Conservation (phyloP, 2,888 invertebrate genomes). For the Carterocephalus palaemon region DNA sequence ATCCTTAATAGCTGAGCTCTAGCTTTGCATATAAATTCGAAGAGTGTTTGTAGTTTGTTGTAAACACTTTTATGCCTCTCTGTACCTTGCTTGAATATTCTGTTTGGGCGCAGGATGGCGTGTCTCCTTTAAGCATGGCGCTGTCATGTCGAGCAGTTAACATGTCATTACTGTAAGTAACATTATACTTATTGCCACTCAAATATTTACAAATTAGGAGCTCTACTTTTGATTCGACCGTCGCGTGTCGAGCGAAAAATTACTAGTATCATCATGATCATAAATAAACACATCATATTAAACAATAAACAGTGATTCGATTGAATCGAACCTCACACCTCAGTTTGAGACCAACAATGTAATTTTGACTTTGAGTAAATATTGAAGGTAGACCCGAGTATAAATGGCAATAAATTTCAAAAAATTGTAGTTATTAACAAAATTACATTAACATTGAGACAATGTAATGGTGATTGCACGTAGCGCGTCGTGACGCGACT, state of each 20-base stretch:
- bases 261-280: no score
- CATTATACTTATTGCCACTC: not conserved
- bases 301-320: no score
- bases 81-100: slow-evolving; percentile 30
- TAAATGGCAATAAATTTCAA: not conserved
- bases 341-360: no score
- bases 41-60: no score
- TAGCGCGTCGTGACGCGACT: slow-evolving; percentile 3
- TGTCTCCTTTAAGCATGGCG: slow-evolving; percentile 35
- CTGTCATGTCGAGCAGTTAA: slow-evolving; percentile 33
- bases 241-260: no score
- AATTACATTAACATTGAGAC: not conserved
- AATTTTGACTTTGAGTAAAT: not conserved
- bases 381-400: not conserved
- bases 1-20: no score
- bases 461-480: slow-evolving; percentile 1
- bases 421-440: slow-evolving; percentile 8
- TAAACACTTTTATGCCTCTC: slow-evolving; percentile 14
- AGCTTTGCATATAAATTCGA: no score
- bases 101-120: slow-evolving; percentile 36
- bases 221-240: no score
- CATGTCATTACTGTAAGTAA: slow-evolving; percentile 34
- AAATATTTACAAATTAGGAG: slow-evolving; percentile 6
- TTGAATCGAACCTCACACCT: no score
- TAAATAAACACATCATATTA: no score